Evolutionary conservation across 1,140 invertebrate species (phyloP).

Genomic region (Apocrypta bakeri): DNA sequence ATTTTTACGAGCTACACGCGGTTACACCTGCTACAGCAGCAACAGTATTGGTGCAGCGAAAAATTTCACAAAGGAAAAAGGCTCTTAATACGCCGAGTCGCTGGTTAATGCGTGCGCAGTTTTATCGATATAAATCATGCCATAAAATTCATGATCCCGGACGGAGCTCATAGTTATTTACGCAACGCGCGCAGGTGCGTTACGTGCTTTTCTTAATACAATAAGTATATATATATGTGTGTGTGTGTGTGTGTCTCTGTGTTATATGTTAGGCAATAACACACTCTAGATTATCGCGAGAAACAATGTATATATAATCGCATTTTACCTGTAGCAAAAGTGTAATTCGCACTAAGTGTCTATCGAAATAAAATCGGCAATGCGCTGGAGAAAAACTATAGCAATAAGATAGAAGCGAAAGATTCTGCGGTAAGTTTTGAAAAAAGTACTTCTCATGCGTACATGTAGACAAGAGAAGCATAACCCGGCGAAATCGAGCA

Average conservation of each 20-base stretch:
- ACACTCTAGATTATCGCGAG: no score
- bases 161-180: background rate
- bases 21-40: background rate
- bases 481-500: background rate
- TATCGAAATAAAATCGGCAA: no score
- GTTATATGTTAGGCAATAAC: no score
- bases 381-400: no score
- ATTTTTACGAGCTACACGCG: constrained; percentile 20
- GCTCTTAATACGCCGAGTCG: background rate
- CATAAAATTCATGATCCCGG: constrained; percentile 12
- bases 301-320: no score
- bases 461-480: no score
- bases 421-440: background rate
- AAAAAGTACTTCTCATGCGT: background rate
- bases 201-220: background rate
- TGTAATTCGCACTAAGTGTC: no score
- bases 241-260: no score
- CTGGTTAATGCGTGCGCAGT: background rate
- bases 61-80: constrained; percentile 25
- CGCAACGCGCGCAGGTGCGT: background rate
- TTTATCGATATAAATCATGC: constrained; percentile 26
- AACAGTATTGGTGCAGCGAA: constrained; percentile 22
- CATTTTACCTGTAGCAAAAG: no score
- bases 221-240: background rate
- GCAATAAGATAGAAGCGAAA: background rate